A percentile compares a stretch with the other conserved stretches of the same genome.
Conservation (phyloP, 1,140 invertebrate genomes). For the Rhopalosiphum padi region DNA sequence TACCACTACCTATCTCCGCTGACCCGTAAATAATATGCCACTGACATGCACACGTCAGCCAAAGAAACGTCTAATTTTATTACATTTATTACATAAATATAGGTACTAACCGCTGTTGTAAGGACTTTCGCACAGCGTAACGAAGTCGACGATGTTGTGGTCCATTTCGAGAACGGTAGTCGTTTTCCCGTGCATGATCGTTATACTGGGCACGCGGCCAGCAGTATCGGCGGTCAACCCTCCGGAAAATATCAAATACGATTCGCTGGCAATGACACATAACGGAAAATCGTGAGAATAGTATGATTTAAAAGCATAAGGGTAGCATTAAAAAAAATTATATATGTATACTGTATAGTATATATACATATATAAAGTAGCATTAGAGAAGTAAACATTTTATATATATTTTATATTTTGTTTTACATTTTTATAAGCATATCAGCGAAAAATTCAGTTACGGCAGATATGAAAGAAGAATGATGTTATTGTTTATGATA, state of each 20-base stretch:
- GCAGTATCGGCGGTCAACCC: conserved; percentile 89
- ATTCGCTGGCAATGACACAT: conserved; percentile 68
- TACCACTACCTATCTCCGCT: background rate
- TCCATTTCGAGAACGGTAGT: conserved; percentile 99
- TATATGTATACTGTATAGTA: background rate
- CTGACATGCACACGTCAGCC: background rate
- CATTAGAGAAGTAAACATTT: background rate
- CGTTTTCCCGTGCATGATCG: conserved; percentile 92
- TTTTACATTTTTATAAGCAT: background rate
- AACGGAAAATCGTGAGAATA: conserved; percentile 36
- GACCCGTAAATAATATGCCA: background rate
- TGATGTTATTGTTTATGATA: background rate
- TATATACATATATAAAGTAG: background rate
- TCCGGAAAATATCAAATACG: conserved; percentile 93
- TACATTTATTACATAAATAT: conserved; percentile 55
- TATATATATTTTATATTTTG: no score
- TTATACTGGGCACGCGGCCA: conserved; percentile 91
- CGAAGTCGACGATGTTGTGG: conserved; percentile 96
- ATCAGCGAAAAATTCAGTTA: background rate
- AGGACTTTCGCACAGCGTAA: conserved; percentile 92
- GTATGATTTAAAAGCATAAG: conserved; percentile 50
- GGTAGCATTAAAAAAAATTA: background rate
- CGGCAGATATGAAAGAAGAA: background rate
- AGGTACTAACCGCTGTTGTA: conserved; percentile 83
- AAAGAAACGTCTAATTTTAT: conserved; percentile 10